Conservation (phyloP, 64 coral and sea anemone genomes). For the Platygyra sinensis region DNA sequence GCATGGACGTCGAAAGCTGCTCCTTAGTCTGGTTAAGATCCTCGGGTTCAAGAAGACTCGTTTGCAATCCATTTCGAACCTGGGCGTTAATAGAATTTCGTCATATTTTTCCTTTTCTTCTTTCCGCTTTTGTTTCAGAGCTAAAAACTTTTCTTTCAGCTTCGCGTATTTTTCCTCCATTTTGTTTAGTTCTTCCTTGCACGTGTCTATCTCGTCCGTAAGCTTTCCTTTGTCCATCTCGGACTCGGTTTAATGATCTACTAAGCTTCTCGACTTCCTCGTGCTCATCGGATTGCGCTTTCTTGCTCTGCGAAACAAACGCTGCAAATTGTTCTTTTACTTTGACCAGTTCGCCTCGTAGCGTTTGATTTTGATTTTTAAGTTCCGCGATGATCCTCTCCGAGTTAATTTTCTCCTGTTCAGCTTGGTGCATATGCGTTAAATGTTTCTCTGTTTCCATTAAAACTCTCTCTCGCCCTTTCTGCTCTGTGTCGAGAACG, state of each 20-base stretch:
- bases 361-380: slow-evolving; percentile 31
- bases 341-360: slow-evolving; percentile 33
- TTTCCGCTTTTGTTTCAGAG: slow-evolving; percentile 71
- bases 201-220: slow-evolving; percentile 65
- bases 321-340: slow-evolving; percentile 29
- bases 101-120: slow-evolving; percentile 78
- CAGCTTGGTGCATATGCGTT: slow-evolving; percentile 18
- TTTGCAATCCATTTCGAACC: slow-evolving; percentile 82
- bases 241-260: slow-evolving; percentile 77
- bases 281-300: slow-evolving; percentile 41
- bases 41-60: slow-evolving; percentile 67
- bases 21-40: slow-evolving; percentile 66
- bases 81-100: slow-evolving; percentile 65
- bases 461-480: slow-evolving; percentile 49
- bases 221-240: slow-evolving; percentile 87
- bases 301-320: slow-evolving; percentile 30
- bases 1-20: slow-evolving; percentile 58
- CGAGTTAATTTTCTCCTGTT: slow-evolving; percentile 39
- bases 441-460: slow-evolving; percentile 56
- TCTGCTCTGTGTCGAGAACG: slow-evolving; percentile 58
- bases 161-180: slow-evolving; percentile 72
- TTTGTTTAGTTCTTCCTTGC: slow-evolving; percentile 63
- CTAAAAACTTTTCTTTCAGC: slow-evolving; percentile 77
- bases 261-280: slow-evolving; percentile 84
- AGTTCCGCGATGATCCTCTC: slow-evolving; percentile 26